Conservation (phyloP, 35 echinoderm and acorn worm genomes). For the Ophiothrix spiculata region DNA sequence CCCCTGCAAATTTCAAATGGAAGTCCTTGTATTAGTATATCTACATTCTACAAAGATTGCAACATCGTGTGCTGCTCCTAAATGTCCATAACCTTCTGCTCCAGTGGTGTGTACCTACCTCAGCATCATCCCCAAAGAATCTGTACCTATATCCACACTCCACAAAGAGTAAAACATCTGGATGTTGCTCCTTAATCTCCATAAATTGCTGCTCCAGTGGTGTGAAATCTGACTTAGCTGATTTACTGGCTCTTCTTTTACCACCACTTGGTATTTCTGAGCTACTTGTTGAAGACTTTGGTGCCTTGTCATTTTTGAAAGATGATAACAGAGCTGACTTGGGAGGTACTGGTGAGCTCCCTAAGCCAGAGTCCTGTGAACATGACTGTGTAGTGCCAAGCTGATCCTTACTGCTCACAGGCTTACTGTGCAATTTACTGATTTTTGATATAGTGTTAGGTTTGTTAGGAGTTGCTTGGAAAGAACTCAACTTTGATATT, state of each 20-base stretch:
- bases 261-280: no score
- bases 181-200: constrained; percentile 74
- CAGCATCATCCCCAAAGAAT: constrained; percentile 99
- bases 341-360: neutral
- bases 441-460: neutral
- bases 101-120: constrained; percentile 33
- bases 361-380: neutral
- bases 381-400: neutral
- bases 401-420: neutral
- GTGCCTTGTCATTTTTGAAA: neutral
- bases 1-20: neutral
- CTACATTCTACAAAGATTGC: neutral
- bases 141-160: constrained; percentile 83
- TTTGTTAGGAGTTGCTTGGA: neutral
- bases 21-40: neutral
- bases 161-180: constrained; percentile 71
- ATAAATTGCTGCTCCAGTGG: constrained; percentile 89
- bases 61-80: neutral
- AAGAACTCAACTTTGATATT: neutral
- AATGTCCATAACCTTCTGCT: neutral
- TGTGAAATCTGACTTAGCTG: constrained; percentile 18
- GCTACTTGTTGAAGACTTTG: neutral
- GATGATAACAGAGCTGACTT: neutral
- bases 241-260: neutral
- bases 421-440: neutral